A percentile compares a stretch with the other conserved stretches of the same genome.
These are phyloP conservation scores for Gephyroberyx darwinii DNA, from an alignment of 2,797 vertebrate genomes.

Conservation along the genomic window DNA sequence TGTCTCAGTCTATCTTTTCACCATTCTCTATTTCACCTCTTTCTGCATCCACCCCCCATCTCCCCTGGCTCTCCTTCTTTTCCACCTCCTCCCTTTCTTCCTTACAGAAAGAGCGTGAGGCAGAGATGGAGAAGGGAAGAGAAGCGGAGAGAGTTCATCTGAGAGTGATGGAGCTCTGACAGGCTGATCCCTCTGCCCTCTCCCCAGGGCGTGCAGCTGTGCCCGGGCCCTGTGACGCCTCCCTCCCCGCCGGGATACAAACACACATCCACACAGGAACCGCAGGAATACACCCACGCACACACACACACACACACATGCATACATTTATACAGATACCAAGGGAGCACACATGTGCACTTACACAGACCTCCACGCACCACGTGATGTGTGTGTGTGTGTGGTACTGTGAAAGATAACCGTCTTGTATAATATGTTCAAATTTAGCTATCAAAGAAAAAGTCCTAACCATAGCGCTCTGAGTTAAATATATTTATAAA, in stretches of 20 bases:
- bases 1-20: constrained; percentile 2
- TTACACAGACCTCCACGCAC: constrained; percentile 64
- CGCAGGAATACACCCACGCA: constrained; percentile 65
- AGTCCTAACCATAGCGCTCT: no score
- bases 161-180: constrained; percentile 69
- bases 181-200: constrained; percentile 73
- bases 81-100: constrained; percentile 36
- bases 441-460: no score
- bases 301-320: constrained; percentile 54
- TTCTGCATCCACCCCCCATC: constrained; percentile 7
- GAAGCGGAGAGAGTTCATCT: constrained; percentile 48
- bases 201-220: constrained; percentile 76
- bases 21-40: constrained; percentile 35
- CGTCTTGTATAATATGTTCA: no score
- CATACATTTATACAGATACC: constrained; percentile 64
- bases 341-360: constrained; percentile 54
- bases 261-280: constrained; percentile 60
- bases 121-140: neutral
- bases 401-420: no score
- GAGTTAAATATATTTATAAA: no score
- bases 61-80: constrained; percentile 38
- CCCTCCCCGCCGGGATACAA: constrained; percentile 41
- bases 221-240: constrained; percentile 58
- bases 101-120: neutral
- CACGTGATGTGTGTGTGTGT: constrained; percentile 17